phyloP scores from a whole-genome alignment of 2,113 vertebrate genomes.

The Macrotis lagotis region DNA sequence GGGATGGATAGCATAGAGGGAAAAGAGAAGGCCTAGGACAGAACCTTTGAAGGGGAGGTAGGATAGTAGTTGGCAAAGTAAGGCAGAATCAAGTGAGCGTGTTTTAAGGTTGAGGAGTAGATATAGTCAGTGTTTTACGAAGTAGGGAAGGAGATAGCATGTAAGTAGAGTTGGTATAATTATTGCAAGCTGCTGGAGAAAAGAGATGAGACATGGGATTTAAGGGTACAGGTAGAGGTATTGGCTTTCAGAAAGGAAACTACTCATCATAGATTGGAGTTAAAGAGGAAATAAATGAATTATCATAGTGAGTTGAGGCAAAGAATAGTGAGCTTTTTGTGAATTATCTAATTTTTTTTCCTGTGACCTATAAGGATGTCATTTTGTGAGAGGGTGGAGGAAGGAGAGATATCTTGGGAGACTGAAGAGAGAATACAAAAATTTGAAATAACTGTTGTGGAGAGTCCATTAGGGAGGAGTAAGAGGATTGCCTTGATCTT shows the following conservation, averaged over 20 bases:
- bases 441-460: not conserved
- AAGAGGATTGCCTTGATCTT: not conserved
- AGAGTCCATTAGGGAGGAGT: not conserved
- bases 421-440: not conserved
- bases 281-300: not conserved
- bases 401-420: not conserved
- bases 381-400: not conserved
- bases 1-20: not conserved
- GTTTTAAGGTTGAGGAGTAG: not conserved
- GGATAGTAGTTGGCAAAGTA: not conserved
- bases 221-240: not conserved
- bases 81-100: not conserved
- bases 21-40: not conserved
- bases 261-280: not conserved
- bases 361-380: not conserved
- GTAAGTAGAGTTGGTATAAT: not conserved
- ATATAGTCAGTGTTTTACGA: not conserved
- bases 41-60: not conserved
- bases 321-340: not conserved
- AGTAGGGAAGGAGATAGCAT: not conserved
- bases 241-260: not conserved
- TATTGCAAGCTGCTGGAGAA: not conserved
- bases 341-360: not conserved
- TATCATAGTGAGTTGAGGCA: not conserved
- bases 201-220: not conserved